Evolutionary conservation across 2,888 invertebrate species (phyloP).

Genomic region (Epinotia nisella): DNA sequence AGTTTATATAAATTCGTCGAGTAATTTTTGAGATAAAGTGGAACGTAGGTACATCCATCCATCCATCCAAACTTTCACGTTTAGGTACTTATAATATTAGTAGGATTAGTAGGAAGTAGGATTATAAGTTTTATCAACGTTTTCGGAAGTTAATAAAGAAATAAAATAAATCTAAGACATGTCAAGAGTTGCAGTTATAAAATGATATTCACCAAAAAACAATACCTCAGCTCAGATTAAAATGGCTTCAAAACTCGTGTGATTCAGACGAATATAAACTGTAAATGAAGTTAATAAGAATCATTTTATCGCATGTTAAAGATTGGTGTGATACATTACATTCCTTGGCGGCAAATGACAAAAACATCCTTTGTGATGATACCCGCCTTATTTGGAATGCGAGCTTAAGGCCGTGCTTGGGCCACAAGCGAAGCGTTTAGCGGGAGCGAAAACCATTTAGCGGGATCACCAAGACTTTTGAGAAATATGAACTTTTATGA

Average conservation of each 20-base stretch:
- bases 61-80: no score
- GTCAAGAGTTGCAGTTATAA: slow-evolving; percentile 9
- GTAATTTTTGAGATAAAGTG: no score
- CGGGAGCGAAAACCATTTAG: no score
- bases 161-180: background rate
- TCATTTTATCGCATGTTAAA: background rate
- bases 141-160: slow-evolving; percentile 1
- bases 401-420: background rate
- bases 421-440: background rate
- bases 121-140: background rate
- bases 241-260: background rate
- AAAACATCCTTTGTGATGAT: slow-evolving; percentile 17
- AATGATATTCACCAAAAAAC: background rate
- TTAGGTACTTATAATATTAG: no score
- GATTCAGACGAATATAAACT: background rate
- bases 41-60: no score
- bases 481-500: background rate
- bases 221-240: background rate
- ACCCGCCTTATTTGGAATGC: slow-evolving; percentile 12
- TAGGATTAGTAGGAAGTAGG: no score
- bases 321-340: background rate
- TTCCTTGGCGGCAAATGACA: background rate
- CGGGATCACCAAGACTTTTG: no score
- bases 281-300: background rate
- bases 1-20: no score